Percentiles rank a stretch among this genome's conserved stretches.
These are phyloP conservation scores for Aphelinus certus DNA, from an alignment of 1,140 invertebrate species.

Conservation along the genomic window DNA sequence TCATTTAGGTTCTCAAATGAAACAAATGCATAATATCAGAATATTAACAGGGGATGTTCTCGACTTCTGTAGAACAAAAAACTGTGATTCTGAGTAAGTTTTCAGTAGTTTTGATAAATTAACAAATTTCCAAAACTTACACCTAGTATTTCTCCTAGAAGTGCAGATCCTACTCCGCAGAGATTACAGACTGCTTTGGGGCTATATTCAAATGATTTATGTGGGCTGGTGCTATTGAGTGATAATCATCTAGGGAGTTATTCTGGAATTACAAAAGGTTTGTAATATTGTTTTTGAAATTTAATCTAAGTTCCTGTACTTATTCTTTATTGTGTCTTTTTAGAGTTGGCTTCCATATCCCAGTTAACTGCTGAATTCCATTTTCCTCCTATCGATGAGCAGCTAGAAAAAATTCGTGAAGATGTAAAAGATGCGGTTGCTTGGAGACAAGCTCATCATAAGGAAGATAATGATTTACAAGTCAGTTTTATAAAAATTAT, in stretches of 20 bases:
- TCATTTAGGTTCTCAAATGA: conserved; percentile 95
- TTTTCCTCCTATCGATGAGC: conserved; percentile 86
- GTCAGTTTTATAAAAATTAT: conserved; percentile 41
- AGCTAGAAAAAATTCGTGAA: conserved; percentile 81
- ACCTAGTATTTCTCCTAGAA: conserved; percentile 47
- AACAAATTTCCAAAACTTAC: conserved; percentile 3
- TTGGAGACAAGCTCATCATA: conserved; percentile 64
- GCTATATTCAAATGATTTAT: conserved; percentile 91
- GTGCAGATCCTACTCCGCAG: conserved; percentile 75
- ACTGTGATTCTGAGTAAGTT: conserved; percentile 64
- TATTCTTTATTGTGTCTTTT: conserved; percentile 38
- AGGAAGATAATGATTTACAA: conserved; percentile 58
- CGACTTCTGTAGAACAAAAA: conserved; percentile 80
- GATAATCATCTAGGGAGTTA: conserved; percentile 80
- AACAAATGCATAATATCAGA: conserved; percentile 97
- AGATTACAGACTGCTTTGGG: conserved; percentile 92
- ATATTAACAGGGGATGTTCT: conserved; percentile 87
- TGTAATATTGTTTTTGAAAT: conserved; percentile 23
- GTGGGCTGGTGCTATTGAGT: conserved; percentile 86
- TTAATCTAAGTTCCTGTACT: neutral
- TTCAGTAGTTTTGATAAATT: conserved; percentile 4
- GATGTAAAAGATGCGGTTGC: conserved; percentile 66
- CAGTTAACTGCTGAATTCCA: conserved; percentile 86
- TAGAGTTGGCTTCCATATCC: conserved; percentile 72
- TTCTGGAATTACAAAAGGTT: conserved; percentile 78